Percentiles rank a stretch among this genome's conserved stretches.
Evolutionary conservation across 53 echinoderm and acorn worm genomes (phyloP).

Genomic region (Luidia sarsii): DNA sequence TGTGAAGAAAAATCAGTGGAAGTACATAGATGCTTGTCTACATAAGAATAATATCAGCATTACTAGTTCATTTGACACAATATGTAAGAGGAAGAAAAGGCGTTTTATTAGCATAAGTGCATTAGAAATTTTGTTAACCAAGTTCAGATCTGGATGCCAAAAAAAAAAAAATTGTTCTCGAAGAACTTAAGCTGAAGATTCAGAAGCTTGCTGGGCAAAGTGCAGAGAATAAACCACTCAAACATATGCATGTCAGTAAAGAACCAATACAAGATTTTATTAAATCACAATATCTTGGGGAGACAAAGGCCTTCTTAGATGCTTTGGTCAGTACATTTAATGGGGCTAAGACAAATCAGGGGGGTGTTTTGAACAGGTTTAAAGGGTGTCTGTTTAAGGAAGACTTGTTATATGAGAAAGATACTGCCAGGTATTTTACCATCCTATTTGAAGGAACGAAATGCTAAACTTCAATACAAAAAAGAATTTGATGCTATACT

Average conservation of each 20-base stretch:
- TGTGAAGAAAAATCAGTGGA: conserved; percentile 7
- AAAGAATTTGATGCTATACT: conserved; percentile 52
- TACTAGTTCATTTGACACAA: conserved; percentile 16
- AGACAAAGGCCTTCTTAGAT: conserved; percentile 3
- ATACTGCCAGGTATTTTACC: conserved; percentile 60
- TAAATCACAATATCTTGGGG: not conserved
- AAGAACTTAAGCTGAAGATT: not conserved
- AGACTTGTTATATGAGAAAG: conserved; percentile 47
- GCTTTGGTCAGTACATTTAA: not conserved
- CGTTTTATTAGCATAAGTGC: not conserved
- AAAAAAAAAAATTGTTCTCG: not conserved
- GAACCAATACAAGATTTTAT: not conserved
- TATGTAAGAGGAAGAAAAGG: not conserved
- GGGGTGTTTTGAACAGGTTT: not conserved
- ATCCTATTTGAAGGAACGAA: conserved; percentile 3
- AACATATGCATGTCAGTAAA: not conserved
- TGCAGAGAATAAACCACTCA: not conserved
- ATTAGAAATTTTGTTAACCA: not conserved
- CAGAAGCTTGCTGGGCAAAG: not conserved
- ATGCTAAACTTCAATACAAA: conserved; percentile 36
- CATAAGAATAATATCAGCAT: too few species aligned
- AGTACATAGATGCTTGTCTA: conserved; percentile 16
- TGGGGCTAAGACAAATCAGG: not conserved
- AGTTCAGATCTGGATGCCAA: not conserved
- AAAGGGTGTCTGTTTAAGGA: not conserved